phyloP scores from a whole-genome alignment of 2,797 vertebrate genomes.

The Labeo calbasu region DNA sequence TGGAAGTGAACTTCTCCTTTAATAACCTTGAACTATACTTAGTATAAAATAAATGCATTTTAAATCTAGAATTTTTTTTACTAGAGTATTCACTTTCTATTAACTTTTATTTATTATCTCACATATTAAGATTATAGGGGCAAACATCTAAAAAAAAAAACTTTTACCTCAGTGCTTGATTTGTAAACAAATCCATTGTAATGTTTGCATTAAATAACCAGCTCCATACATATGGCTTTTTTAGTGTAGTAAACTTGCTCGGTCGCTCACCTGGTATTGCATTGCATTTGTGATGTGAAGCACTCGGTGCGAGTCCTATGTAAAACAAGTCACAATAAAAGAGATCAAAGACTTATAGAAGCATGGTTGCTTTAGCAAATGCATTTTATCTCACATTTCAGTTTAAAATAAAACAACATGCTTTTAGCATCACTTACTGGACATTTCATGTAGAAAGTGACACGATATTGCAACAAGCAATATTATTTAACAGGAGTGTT shows the following conservation, averaged over 20 bases:
- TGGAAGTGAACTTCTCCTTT: too few relatives aligned
- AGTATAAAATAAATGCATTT: too few relatives aligned
- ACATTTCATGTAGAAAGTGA: neutral
- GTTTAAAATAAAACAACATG: neutral
- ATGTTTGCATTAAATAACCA: neutral
- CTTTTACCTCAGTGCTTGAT: neutral
- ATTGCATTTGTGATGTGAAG: neutral
- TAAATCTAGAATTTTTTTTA: too few relatives aligned
- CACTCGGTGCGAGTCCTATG: too few relatives aligned
- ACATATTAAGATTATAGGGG: neutral
- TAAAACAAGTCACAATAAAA: neutral
- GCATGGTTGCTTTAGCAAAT: neutral
- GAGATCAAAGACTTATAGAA: neutral
- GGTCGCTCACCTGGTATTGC: neutral
- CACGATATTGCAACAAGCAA: neutral
- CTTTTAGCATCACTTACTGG: neutral
- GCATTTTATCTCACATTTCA: neutral
- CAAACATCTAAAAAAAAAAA: neutral
- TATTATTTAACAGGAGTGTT: neutral
- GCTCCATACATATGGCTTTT: neutral
- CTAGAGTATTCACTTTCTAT: too few relatives aligned
- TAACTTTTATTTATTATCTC: neutral
- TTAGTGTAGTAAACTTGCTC: neutral
- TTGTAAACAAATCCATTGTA: neutral
- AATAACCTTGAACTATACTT: too few relatives aligned